Percentiles rank a stretch among this genome's conserved stretches.
These are phyloP conservation scores for Margarornis squamiger DNA, from an alignment of 2,797 vertebrate species.

Conservation along the genomic window DNA sequence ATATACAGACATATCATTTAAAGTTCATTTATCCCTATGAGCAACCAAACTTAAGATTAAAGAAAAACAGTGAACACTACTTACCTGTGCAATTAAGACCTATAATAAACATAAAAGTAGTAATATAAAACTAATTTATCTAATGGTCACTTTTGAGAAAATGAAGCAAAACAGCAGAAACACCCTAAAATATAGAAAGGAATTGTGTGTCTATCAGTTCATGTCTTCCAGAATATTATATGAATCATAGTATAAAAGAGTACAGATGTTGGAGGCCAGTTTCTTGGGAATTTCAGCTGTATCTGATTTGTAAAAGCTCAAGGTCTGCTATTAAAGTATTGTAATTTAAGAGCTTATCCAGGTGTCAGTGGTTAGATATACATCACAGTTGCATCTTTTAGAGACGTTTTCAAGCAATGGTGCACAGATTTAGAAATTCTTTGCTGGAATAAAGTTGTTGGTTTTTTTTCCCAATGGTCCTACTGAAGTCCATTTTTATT, in stretches of 20 bases:
- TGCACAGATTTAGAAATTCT: background rate
- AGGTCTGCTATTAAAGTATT: background rate
- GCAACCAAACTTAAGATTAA: background rate
- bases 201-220: background rate
- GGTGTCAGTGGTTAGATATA: background rate
- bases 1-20: background rate
- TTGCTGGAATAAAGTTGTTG: background rate
- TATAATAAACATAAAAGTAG: background rate
- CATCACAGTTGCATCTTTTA: background rate
- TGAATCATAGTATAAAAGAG: background rate
- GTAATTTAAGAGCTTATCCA: conserved; percentile 6
- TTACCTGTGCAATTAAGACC: background rate
- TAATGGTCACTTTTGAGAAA: background rate
- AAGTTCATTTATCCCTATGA: background rate
- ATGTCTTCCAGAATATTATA: background rate
- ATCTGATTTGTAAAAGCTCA: background rate
- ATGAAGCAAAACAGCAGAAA: background rate
- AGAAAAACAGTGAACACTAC: background rate
- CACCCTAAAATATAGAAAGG: background rate
- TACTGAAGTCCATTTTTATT: background rate
- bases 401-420: background rate
- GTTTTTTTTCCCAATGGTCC: background rate
- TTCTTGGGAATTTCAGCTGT: conserved; percentile 9
- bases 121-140: background rate
- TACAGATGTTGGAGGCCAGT: background rate